phyloP scores from a whole-genome alignment of 1,140 invertebrate species.

The Hesperophylax magnus region DNA sequence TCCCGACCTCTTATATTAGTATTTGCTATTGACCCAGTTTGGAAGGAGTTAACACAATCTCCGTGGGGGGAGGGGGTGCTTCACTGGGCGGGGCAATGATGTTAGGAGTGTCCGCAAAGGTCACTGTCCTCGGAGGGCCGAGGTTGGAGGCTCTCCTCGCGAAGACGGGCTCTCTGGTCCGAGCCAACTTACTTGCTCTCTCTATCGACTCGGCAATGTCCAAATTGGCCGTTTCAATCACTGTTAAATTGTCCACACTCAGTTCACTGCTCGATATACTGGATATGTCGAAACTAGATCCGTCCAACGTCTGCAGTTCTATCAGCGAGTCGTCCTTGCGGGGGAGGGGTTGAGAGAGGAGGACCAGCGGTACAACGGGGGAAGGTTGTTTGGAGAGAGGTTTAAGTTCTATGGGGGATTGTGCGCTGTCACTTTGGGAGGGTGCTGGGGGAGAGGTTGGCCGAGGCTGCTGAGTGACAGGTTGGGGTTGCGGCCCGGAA shows the following conservation, averaged over 20 bases:
- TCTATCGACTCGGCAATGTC: conserved; percentile 60
- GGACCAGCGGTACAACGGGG: conserved; percentile 41
- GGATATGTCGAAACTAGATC: conserved; percentile 62
- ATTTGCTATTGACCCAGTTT: conserved; percentile 65
- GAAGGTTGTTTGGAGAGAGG: not conserved
- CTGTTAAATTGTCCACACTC: conserved; percentile 55
- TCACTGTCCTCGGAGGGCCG: conserved; percentile 46
- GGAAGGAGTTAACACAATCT: conserved; percentile 67
- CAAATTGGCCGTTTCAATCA: conserved; percentile 59
- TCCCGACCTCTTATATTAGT: conserved; percentile 26
- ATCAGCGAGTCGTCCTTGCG: conserved; percentile 61
- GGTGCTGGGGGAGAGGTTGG: not conserved
- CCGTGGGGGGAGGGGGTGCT: conserved; percentile 60
- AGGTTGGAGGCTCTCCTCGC: conserved; percentile 17
- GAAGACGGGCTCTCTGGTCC: conserved; percentile 61
- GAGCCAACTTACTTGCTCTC: conserved; percentile 59
- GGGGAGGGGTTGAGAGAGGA: conserved; percentile 46
- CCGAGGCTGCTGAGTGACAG: not conserved
- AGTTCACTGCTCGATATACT: conserved; percentile 64
- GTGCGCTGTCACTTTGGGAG: not conserved
- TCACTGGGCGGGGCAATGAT: conserved; percentile 49
- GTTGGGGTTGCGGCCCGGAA: conserved; percentile 42
- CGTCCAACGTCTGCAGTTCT: conserved; percentile 64
- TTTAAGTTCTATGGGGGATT: not conserved
- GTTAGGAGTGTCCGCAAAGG: conserved; percentile 51